phyloP scores from a whole-genome alignment of 2,888 invertebrate genomes.

The Drosophila setosimentum region DNA sequence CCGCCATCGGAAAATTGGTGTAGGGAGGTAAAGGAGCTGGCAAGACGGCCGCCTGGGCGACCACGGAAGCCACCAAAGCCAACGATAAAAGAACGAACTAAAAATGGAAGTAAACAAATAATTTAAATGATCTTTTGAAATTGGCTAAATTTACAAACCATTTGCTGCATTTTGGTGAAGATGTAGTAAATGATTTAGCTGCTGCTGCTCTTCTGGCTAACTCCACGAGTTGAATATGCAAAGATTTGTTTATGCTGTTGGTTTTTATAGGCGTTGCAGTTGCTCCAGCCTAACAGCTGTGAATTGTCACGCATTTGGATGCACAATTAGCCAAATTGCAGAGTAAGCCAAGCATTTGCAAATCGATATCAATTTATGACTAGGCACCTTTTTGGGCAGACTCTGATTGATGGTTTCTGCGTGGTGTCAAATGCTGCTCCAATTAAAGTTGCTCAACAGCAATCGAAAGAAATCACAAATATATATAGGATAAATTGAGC shows the following conservation, averaged over 20 bases:
- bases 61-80: constrained; percentile 32
- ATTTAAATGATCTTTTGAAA: background rate
- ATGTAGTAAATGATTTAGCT: constrained; percentile 1
- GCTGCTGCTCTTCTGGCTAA: background rate
- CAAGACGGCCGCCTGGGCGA: constrained; percentile 37
- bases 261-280: constrained; percentile 50
- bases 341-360: constrained; percentile 32
- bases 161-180: constrained; percentile 45
- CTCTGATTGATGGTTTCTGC: constrained; percentile 14
- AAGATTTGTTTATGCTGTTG: background rate
- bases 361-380: constrained; percentile 18
- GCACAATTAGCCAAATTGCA: constrained; percentile 57
- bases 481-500: background rate
- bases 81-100: constrained; percentile 47
- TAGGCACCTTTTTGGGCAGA: constrained; percentile 9
- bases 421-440: background rate
- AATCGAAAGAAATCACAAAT: background rate
- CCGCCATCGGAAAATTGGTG: constrained; percentile 22
- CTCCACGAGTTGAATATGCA: constrained; percentile 37
- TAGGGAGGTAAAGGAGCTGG: constrained; percentile 29
- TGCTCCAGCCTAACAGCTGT: constrained; percentile 27
- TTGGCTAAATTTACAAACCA: constrained; percentile 34
- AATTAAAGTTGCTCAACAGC: background rate
- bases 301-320: constrained; percentile 55
- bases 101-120: background rate